phyloP scores from a whole-genome alignment of 2,888 invertebrate genomes.

The Plagodis dolabraria region DNA sequence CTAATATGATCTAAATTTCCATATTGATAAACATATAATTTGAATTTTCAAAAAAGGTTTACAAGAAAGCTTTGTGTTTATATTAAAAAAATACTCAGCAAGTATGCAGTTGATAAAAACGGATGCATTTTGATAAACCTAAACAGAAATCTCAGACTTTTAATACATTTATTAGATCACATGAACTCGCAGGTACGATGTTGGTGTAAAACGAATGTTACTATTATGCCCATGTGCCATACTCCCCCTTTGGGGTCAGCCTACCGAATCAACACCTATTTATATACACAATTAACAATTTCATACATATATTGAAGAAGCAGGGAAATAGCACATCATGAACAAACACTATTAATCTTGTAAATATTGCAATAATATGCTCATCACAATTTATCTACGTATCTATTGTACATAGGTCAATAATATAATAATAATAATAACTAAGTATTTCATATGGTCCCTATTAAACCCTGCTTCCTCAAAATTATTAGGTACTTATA shows the following conservation, averaged over 20 bases:
- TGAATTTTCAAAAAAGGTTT: no score
- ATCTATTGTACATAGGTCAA: conserved; percentile 7
- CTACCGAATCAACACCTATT: conserved; percentile 58
- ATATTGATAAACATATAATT: no score
- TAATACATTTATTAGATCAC: neutral
- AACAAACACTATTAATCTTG: conserved; percentile 4
- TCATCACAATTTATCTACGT: conserved; percentile 1
- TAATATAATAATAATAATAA: conserved; percentile 4
- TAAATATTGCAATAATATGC: neutral
- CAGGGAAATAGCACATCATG: conserved; percentile 17
- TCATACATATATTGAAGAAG: conserved; percentile 25
- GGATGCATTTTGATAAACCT: no score
- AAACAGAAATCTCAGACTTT: neutral
- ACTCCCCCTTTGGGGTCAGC: conserved; percentile 63
- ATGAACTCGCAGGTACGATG: conserved; percentile 42
- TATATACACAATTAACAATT: conserved; percentile 22
- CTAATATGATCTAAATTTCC: no score
- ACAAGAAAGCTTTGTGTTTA: no score
- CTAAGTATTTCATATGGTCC: conserved; percentile 18
- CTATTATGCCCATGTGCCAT: conserved; percentile 76
- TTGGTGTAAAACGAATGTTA: conserved; percentile 65
- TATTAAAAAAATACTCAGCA: no score
- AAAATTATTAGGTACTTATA: conserved; percentile 29
- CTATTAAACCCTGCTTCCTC: conserved; percentile 45
- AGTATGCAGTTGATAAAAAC: no score